Conservation (phyloP, 92 coral and sea anemone genomes). For the Umimayanthus chanpuru region DNA sequence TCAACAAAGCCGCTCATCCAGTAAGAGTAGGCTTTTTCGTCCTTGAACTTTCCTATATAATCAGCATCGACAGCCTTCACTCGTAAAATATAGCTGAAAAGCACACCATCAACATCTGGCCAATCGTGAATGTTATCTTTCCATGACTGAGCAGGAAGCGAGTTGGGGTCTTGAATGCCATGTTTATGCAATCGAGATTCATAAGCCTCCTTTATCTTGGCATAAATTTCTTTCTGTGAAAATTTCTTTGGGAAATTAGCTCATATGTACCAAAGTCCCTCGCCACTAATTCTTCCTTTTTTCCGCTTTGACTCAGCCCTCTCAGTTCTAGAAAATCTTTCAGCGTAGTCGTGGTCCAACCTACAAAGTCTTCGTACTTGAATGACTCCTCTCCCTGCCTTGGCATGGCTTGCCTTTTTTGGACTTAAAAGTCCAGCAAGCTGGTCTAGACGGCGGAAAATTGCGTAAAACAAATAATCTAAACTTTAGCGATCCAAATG, state of each 20-base stretch:
- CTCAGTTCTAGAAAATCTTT: constrained; percentile 56
- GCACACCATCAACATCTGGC: constrained; percentile 16
- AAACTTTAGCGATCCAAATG: no score
- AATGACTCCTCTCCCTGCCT: constrained; percentile 46
- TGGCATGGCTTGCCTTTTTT: constrained; percentile 23
- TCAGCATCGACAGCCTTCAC: constrained; percentile 22
- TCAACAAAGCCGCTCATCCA: constrained; percentile 38
- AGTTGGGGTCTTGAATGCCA: constrained; percentile 22
- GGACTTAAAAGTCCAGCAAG: background rate
- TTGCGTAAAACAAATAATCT: no score
- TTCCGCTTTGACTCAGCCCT: constrained; percentile 57
- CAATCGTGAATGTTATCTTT: constrained; percentile 21
- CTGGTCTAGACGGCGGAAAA: no score
- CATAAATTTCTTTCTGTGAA: constrained; percentile 53
- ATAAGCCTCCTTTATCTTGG: background rate
- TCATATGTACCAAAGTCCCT: constrained; percentile 64
- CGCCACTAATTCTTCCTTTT: constrained; percentile 48
- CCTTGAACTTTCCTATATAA: background rate
- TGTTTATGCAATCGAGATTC: background rate
- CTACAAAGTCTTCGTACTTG: constrained; percentile 48
- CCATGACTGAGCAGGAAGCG: background rate
- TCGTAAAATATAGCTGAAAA: constrained; percentile 15
- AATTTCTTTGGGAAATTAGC: constrained; percentile 36
- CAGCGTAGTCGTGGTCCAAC: constrained; percentile 52
- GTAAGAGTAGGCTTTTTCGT: constrained; percentile 21